Percentiles rank a stretch among this genome's conserved stretches.
Conservation (phyloP, 2,888 invertebrate genomes). For the Adineta ricciae region DNA sequence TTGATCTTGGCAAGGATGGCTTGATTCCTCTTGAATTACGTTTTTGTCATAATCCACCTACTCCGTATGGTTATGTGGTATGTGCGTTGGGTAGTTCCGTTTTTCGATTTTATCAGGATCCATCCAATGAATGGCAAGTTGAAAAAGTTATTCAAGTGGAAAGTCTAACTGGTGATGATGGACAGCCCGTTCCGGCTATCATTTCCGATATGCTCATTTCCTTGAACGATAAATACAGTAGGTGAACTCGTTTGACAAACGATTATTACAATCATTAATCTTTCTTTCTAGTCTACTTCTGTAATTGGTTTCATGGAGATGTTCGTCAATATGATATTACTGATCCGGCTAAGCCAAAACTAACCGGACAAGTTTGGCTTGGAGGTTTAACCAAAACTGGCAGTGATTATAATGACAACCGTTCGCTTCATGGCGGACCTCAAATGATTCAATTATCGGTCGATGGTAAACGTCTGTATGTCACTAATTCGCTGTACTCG, state of each 20-base stretch:
- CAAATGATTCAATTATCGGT: constrained; percentile 94
- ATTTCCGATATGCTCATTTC: constrained; percentile 86
- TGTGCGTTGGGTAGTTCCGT: constrained; percentile 72
- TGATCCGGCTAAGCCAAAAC: constrained; percentile 67
- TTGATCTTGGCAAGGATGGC: constrained; percentile 76
- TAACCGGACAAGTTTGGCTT: constrained; percentile 64
- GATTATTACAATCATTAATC: not conserved
- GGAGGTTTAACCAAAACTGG: constrained; percentile 73
- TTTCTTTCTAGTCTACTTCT: constrained; percentile 61
- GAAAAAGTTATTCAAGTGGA: constrained; percentile 31
- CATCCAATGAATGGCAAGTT: constrained; percentile 31
- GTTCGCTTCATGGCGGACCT: constrained; percentile 69
- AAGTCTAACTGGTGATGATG: not conserved
- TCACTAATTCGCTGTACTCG: constrained; percentile 75
- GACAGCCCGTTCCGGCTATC: constrained; percentile 57
- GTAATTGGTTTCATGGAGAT: constrained; percentile 87
- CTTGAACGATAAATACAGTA: constrained; percentile 71
- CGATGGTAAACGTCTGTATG: constrained; percentile 83
- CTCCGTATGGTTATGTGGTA: constrained; percentile 76
- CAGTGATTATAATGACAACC: constrained; percentile 63
- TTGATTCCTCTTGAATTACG: constrained; percentile 77
- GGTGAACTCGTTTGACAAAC: not conserved
- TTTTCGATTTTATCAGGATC: constrained; percentile 57
- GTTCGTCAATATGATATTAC: constrained; percentile 85
- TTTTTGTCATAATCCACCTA: constrained; percentile 80